phyloP scores from a whole-genome alignment of 2,113 vertebrate genomes.

The Arothron firmamentum region DNA sequence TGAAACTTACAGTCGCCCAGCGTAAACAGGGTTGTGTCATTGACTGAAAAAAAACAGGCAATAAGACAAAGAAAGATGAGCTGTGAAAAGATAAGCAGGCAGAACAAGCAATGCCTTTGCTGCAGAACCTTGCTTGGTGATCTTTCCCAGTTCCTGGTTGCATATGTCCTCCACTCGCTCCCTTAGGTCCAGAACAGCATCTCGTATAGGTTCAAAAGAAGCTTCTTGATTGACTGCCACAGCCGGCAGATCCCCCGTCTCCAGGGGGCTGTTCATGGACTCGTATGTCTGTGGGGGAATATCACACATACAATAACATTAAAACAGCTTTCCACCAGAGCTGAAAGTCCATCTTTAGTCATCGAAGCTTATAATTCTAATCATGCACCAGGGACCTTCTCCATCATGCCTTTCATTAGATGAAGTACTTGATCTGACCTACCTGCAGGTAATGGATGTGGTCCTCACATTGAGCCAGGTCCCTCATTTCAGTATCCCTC shows the following conservation, averaged over 20 bases:
- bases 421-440: no score
- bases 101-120: neutral
- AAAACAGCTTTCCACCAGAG: no score
- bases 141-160: conserved; percentile 71
- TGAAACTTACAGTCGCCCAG: conserved; percentile 58
- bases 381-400: neutral
- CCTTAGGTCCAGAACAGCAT: conserved; percentile 60
- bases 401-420: neutral
- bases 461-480: conserved; percentile 66
- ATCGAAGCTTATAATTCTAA: no score
- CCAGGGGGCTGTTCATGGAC: conserved; percentile 59
- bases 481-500: conserved; percentile 67
- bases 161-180: conserved; percentile 72
- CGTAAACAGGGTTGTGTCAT: conserved; percentile 61
- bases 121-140: conserved; percentile 69
- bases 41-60: conserved; percentile 59
- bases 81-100: neutral
- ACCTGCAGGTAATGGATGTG: conserved; percentile 76
- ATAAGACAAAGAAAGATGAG: neutral
- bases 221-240: conserved; percentile 60
- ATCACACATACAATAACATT: no score
- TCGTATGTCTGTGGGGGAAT: conserved; percentile 54
- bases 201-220: conserved; percentile 63
- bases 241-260: conserved; percentile 53
- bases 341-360: no score